Conservation (phyloP, 2,113 vertebrate genomes). For the Malaclemys terrapin region DNA sequence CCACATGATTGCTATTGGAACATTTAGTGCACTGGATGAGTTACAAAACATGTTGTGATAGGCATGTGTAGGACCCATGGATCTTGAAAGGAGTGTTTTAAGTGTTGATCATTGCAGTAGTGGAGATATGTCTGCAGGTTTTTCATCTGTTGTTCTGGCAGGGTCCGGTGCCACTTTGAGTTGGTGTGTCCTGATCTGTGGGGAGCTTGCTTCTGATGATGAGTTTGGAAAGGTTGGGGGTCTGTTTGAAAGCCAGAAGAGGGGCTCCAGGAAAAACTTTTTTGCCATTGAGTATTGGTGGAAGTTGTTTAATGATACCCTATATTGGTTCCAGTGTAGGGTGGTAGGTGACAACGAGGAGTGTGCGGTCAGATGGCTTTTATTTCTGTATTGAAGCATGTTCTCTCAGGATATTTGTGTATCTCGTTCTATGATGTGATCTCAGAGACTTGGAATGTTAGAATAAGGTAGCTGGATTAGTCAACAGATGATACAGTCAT, state of each 20-base stretch:
- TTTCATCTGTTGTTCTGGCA: not conserved
- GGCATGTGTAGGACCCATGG: not conserved
- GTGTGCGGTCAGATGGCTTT: not conserved
- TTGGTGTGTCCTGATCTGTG: not conserved
- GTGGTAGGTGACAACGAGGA: not conserved
- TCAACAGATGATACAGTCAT: not conserved
- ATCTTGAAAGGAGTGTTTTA: not conserved
- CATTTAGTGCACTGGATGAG: not conserved
- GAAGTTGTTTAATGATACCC: too few species aligned
- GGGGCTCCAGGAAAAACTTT: not conserved
- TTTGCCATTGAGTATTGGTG: not conserved
- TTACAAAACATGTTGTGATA: not conserved
- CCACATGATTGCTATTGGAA: not conserved
- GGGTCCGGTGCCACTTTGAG: not conserved
- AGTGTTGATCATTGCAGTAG: not conserved
- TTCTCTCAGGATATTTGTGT: not conserved
- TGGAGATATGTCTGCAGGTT: too few species aligned
- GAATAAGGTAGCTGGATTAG: not conserved
- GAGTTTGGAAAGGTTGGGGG: not conserved
- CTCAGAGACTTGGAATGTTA: not conserved
- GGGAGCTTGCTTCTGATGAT: not conserved
- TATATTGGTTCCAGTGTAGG: not conserved
- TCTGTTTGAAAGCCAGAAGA: not conserved
- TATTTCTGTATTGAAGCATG: not conserved
- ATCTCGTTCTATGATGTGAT: not conserved